Conservation (phyloP, 2,888 invertebrate species). For the Hemithea aestivaria region DNA sequence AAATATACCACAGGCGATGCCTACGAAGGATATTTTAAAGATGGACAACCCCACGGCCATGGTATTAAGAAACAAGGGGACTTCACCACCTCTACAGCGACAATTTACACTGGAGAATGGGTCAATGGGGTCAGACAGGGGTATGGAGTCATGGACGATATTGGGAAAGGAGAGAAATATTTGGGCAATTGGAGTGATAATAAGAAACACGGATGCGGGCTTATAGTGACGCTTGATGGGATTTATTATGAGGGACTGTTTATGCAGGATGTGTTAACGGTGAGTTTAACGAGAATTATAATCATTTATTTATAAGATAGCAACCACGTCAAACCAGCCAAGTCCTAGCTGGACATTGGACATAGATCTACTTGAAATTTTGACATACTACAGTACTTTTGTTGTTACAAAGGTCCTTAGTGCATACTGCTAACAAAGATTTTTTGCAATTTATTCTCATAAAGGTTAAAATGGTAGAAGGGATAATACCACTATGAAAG, state of each 20-base stretch:
- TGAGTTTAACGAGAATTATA: too few species aligned
- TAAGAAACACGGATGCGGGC: slow-evolving; percentile 89
- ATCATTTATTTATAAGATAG: too few species aligned
- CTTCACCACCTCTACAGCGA: slow-evolving; percentile 85
- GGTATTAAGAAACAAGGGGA: slow-evolving; percentile 90
- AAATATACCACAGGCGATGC: slow-evolving; percentile 87
- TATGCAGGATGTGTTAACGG: slow-evolving; percentile 86
- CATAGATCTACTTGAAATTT: too few species aligned
- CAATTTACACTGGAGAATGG: slow-evolving; percentile 95
- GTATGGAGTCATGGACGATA: slow-evolving; percentile 94
- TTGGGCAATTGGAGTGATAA: slow-evolving; percentile 93
- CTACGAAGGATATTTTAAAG: slow-evolving; percentile 92
- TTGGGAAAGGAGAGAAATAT: slow-evolving; percentile 92
- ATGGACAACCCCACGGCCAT: slow-evolving; percentile 90
- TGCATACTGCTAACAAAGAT: too few species aligned
- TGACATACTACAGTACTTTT: too few species aligned
- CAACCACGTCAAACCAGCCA: too few species aligned
- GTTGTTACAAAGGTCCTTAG: too few species aligned
- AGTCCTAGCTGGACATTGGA: too few species aligned
- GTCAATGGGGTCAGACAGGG: slow-evolving; percentile 86
- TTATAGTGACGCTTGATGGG: slow-evolving; percentile 92
- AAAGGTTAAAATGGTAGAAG: too few species aligned
- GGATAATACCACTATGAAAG: too few species aligned
- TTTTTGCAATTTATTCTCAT: too few species aligned
- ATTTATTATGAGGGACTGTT: slow-evolving; percentile 95